These are phyloP conservation scores for Troides aeacus DNA, from an alignment of 2,888 invertebrate species.

Conservation along the genomic window DNA sequence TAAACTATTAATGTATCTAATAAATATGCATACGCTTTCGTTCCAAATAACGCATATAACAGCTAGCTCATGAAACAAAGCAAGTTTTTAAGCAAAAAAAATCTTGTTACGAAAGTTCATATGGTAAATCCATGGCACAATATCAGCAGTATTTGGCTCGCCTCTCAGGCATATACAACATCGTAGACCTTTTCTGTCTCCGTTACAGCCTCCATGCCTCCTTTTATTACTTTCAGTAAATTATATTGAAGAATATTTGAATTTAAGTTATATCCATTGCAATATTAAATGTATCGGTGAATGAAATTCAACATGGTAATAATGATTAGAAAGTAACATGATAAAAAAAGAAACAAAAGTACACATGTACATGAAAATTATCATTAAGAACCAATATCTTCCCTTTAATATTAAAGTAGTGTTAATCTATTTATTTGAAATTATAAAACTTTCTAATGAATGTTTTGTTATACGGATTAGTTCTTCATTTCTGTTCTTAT, in stretches of 20 bases:
- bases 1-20: too few species aligned
- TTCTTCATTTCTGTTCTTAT: too few species aligned
- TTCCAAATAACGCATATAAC: neutral
- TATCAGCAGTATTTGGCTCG: slow-evolving; percentile 22
- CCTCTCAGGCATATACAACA: slow-evolving; percentile 31
- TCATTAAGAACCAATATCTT: too few species aligned
- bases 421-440: too few species aligned
- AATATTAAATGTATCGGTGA: neutral
- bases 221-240: neutral
- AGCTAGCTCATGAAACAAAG: neutral
- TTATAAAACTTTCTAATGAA: too few species aligned
- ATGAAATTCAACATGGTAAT: neutral
- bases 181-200: slow-evolving; percentile 48
- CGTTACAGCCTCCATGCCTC: slow-evolving; percentile 7
- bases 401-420: too few species aligned
- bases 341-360: neutral
- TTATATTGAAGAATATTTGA: neutral
- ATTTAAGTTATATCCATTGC: neutral
- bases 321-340: neutral
- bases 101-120: slow-evolving; percentile 8
- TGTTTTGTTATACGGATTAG: too few species aligned
- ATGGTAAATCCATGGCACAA: slow-evolving; percentile 23
- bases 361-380: too few species aligned
- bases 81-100: neutral
- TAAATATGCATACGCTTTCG: too few species aligned